These are phyloP conservation scores for Heliconius erato DNA, from an alignment of 2,888 invertebrate genomes.

Conservation along the genomic window DNA sequence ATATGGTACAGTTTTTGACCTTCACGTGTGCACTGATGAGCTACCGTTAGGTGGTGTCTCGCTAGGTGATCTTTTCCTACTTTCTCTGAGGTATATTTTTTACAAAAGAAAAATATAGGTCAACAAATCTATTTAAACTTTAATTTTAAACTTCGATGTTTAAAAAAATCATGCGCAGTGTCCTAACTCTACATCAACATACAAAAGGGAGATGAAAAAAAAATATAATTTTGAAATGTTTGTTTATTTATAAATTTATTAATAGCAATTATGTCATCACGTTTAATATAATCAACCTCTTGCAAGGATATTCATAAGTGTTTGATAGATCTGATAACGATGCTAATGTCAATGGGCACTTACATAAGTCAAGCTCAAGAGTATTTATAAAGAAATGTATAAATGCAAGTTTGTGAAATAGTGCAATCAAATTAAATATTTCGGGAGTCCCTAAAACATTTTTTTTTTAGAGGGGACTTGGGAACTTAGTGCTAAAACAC, in stretches of 20 bases:
- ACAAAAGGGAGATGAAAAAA: background rate
- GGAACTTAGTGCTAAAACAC: too few species aligned
- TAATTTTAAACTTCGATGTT: too few species aligned
- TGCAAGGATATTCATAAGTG: constrained; percentile 3
- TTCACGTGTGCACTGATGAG: background rate
- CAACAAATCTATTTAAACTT: too few species aligned
- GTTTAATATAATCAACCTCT: background rate
- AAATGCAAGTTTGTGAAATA: background rate
- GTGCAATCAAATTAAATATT: background rate
- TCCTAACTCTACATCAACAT: background rate
- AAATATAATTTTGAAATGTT: background rate
- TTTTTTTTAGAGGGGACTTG: too few species aligned
- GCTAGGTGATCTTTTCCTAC: background rate
- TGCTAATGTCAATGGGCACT: constrained; percentile 22
- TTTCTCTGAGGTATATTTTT: too few species aligned
- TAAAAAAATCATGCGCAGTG: too few species aligned
- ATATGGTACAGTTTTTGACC: constrained; percentile 19
- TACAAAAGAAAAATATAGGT: too few species aligned
- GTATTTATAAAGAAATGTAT: background rate
- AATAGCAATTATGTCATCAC: constrained; percentile 14
- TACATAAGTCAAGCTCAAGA: background rate
- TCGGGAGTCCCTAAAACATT: background rate
- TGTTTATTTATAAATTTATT: background rate
- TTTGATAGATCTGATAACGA: constrained; percentile 17
- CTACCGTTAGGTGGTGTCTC: background rate